Evolutionary conservation across 2,888 invertebrate species (phyloP).

Genomic region (Dicranocentrus wangi): DNA sequence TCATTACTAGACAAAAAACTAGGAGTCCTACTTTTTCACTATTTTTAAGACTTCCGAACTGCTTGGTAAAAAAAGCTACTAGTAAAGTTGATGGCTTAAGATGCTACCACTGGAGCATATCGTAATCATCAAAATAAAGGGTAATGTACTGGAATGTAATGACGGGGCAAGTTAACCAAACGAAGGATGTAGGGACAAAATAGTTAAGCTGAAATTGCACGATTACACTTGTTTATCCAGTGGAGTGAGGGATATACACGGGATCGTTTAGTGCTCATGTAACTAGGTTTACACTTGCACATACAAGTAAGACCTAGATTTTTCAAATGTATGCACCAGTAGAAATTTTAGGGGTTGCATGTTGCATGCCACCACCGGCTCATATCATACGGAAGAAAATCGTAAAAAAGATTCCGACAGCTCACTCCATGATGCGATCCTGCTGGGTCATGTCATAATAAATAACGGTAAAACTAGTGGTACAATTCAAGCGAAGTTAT

Average conservation of each 20-base stretch:
- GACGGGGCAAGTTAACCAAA: conserved; percentile 2
- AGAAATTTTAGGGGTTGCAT: conserved; percentile 2
- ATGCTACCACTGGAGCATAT: conserved; percentile 13
- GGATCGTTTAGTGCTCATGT: background rate
- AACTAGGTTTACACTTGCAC: background rate
- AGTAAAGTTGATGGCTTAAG: background rate
- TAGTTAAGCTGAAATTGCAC: background rate
- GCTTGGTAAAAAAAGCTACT: too few relatives aligned
- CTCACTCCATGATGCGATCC: conserved; percentile 43
- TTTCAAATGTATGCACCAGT: background rate
- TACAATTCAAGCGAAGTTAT: too few relatives aligned
- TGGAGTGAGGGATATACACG: background rate
- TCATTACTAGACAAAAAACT: background rate
- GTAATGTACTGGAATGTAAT: conserved; percentile 9
- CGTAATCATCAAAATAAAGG: conserved; percentile 26
- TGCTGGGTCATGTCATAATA: conserved; percentile 69
- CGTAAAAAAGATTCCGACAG: conserved; percentile 28
- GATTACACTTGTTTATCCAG: conserved; percentile 6
- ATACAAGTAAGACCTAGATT: too few relatives aligned
- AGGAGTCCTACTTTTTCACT: background rate
- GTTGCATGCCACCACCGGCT: too few relatives aligned
- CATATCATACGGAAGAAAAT: conserved; percentile 3
- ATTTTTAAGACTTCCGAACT: too few relatives aligned
- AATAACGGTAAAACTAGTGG: conserved; percentile 65
- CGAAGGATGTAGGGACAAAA: background rate